phyloP scores from a whole-genome alignment of 2,797 vertebrate species.

The Premnoplex brunnescens region DNA sequence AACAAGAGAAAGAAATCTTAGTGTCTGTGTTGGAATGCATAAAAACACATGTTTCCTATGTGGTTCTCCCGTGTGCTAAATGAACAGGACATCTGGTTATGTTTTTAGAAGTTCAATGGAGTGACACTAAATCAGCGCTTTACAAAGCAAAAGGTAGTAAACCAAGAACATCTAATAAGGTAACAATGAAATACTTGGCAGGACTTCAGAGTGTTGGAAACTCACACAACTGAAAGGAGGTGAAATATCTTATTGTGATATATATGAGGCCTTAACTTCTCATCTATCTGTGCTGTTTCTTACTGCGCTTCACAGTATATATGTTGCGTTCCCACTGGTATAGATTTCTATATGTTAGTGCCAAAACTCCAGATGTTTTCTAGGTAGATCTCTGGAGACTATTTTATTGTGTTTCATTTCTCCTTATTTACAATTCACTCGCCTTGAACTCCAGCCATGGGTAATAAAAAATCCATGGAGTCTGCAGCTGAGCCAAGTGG shows the following conservation, averaged over 20 bases:
- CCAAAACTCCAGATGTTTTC: slow-evolving; percentile 70
- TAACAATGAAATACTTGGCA: slow-evolving; percentile 58
- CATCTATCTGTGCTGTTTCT: slow-evolving; percentile 32
- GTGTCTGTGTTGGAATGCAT: slow-evolving; percentile 13
- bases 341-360: slow-evolving; percentile 13
- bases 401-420: slow-evolving; percentile 58
- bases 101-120: slow-evolving; percentile 61
- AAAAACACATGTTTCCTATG: slow-evolving; percentile 43
- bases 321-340: background rate
- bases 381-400: slow-evolving; percentile 32
- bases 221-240: background rate
- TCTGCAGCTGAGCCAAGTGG: slow-evolving; percentile 27
- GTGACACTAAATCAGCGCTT: slow-evolving; percentile 51
- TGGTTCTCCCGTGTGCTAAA: slow-evolving; percentile 52
- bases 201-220: slow-evolving; percentile 39
- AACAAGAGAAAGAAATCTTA: background rate
- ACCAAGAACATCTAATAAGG: slow-evolving; percentile 59
- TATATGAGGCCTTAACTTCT: slow-evolving; percentile 18
- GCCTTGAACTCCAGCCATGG: slow-evolving; percentile 23
- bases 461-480: slow-evolving; percentile 47
- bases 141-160: slow-evolving; percentile 52
- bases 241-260: slow-evolving; percentile 20
- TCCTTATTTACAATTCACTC: slow-evolving; percentile 50
- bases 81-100: slow-evolving; percentile 59
- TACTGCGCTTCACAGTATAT: slow-evolving; percentile 4